Conservation (phyloP, 92 coral and sea anemone species). For the Parazoanthus darwini region DNA sequence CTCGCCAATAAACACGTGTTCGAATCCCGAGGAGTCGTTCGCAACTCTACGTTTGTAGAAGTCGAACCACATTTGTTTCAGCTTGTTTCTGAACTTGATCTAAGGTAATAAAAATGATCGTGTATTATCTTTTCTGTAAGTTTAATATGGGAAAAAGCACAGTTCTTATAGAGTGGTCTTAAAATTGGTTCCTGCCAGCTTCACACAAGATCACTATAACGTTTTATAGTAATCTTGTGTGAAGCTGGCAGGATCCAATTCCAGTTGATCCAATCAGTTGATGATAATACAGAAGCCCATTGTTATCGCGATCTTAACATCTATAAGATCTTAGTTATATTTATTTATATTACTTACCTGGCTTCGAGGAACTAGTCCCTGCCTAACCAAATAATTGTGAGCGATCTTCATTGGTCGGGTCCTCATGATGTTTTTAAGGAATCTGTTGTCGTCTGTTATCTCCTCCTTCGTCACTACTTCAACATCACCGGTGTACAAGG, state of each 20-base stretch:
- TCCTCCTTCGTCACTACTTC: constrained; percentile 29
- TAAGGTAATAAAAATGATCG: not conserved
- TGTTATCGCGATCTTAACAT: too few relatives aligned
- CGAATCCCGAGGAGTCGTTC: constrained; percentile 47
- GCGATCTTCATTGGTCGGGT: constrained; percentile 39
- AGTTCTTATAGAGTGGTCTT: too few relatives aligned
- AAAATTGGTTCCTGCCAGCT: too few relatives aligned
- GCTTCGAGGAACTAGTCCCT: constrained; percentile 31
- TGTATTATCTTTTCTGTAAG: too few relatives aligned
- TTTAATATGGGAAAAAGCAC: too few relatives aligned
- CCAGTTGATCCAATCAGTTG: too few relatives aligned
- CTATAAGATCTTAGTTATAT: not conserved
- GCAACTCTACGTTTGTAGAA: constrained; percentile 39
- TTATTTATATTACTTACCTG: not conserved
- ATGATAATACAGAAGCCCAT: too few relatives aligned
- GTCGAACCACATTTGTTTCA: constrained; percentile 40
- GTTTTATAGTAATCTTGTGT: too few relatives aligned
- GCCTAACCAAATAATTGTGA: constrained; percentile 21
- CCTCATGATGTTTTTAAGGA: constrained; percentile 23
- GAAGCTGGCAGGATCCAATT: too few relatives aligned
- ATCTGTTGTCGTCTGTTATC: not conserved
- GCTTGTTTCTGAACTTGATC: constrained; percentile 20
- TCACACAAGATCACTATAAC: too few relatives aligned
- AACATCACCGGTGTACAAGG: constrained; percentile 30
- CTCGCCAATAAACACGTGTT: constrained; percentile 50